These are phyloP conservation scores for Triplophysa bombifrons DNA, from an alignment of 2,797 vertebrate species.

Conservation along the genomic window DNA sequence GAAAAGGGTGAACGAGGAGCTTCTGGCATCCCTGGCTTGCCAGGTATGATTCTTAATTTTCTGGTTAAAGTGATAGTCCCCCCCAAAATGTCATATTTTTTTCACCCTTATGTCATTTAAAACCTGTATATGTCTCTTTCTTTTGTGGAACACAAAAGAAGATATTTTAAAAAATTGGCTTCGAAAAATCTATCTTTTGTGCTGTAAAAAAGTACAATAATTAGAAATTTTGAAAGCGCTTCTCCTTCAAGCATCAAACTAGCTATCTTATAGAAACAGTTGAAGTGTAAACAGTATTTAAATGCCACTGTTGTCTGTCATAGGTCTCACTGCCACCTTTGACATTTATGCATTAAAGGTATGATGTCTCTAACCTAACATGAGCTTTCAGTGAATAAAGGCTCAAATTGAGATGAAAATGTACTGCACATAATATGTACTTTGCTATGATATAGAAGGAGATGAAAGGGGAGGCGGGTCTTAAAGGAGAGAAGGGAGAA, in stretches of 20 bases:
- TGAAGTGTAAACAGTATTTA: slow-evolving; percentile 12
- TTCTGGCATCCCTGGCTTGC: slow-evolving; percentile 75
- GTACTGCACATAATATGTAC: background rate
- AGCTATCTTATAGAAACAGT: background rate
- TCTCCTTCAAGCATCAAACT: background rate
- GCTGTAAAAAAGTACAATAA: no score
- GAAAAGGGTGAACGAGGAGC: slow-evolving; percentile 85
- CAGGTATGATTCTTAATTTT: slow-evolving; percentile 73
- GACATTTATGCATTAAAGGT: slow-evolving; percentile 72
- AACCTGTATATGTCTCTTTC: no score
- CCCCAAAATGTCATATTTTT: no score
- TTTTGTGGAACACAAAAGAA: no score
- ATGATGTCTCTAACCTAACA: slow-evolving; percentile 6
- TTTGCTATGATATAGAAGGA: slow-evolving; percentile 65
- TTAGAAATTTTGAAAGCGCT: no score
- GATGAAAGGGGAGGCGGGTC: slow-evolving; percentile 80
- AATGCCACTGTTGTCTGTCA: slow-evolving; percentile 4
- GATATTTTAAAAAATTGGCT: no score
- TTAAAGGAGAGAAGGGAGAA: slow-evolving; percentile 88
- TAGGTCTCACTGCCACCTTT: slow-evolving; percentile 64
- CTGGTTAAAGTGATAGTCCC: background rate
- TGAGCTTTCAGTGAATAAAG: background rate
- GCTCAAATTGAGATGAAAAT: background rate
- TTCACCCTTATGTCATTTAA: background rate
- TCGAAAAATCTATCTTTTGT: no score